phyloP scores from a whole-genome alignment of 1,140 invertebrate genomes.

The Dryas iulia region DNA sequence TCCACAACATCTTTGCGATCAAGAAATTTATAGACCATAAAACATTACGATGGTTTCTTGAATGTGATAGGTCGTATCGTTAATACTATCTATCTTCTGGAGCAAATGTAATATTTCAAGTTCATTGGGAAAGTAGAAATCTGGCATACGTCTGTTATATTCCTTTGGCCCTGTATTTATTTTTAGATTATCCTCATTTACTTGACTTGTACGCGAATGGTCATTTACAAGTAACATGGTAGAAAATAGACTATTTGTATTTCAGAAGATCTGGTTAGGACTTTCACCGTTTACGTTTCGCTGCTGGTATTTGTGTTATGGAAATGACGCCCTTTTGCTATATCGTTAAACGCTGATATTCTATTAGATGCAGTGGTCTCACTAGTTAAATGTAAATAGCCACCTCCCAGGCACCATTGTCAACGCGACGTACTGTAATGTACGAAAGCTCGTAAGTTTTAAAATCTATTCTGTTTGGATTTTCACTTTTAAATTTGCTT shows the following conservation, averaged over 20 bases:
- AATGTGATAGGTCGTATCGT: conserved; percentile 33
- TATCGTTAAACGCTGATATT: conserved; percentile 42
- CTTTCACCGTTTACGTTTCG: conserved; percentile 72
- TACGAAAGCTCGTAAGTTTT: not conserved
- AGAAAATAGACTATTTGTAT: conserved; percentile 64
- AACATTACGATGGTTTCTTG: conserved; percentile 28
- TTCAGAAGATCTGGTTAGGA: conserved; percentile 65
- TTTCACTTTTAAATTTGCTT: not conserved
- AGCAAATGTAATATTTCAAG: conserved; percentile 35
- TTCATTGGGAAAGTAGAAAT: conserved; percentile 37
- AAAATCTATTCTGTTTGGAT: not conserved
- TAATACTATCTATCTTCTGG: conserved; percentile 28
- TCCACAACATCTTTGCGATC: conserved; percentile 9
- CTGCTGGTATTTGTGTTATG: conserved; percentile 69
- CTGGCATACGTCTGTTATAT: conserved; percentile 13
- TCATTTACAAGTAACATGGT: conserved; percentile 49
- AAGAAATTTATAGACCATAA: conserved; percentile 31
- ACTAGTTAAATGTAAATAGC: conserved; percentile 24
- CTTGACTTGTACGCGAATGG: conserved; percentile 32
- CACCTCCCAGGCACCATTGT: conserved; percentile 14
- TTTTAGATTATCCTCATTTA: conserved; percentile 38
- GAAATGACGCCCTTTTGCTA: conserved; percentile 62
- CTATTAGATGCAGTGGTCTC: conserved; percentile 25
- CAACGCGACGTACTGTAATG: not conserved
- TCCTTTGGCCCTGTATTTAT: conserved; percentile 31